Evolutionary conservation across 1,140 invertebrate species (phyloP).

Genomic region (Lasioglossum albipes): DNA sequence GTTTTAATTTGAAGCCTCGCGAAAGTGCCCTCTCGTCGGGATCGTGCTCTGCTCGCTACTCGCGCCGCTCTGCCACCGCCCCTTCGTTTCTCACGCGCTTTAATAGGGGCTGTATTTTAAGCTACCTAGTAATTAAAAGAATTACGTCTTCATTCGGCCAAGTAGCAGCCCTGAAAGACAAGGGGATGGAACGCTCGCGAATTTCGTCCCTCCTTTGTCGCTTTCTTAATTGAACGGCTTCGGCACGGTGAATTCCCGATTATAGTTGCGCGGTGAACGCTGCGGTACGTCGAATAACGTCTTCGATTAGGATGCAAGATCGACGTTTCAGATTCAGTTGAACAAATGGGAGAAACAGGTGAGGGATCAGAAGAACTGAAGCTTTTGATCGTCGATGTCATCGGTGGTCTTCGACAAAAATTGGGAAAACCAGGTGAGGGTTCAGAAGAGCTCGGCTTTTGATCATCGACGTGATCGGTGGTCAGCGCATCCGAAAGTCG

Average conservation of each 20-base stretch:
- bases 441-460: too few species aligned
- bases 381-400: too few species aligned
- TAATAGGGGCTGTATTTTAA: slow-evolving; percentile 58
- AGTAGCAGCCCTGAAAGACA: slow-evolving; percentile 18
- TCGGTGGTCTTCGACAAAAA: too few species aligned
- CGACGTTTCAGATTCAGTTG: too few species aligned
- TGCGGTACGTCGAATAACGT: background rate
- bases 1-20: slow-evolving; percentile 73
- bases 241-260: background rate
- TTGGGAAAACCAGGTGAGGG: too few species aligned
- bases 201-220: slow-evolving; percentile 37
- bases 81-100: slow-evolving; percentile 46
- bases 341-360: too few species aligned
- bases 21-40: slow-evolving; percentile 50
- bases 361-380: background rate
- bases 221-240: slow-evolving; percentile 11
- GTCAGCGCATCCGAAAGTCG: too few species aligned
- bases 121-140: slow-evolving; percentile 73
- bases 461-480: too few species aligned
- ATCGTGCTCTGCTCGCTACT: slow-evolving; percentile 5
- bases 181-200: slow-evolving; percentile 9
- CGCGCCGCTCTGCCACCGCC: background rate
- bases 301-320: too few species aligned
- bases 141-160: slow-evolving; percentile 70
- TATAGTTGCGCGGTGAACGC: background rate